Base-by-base conservation (phyloP, 1,140 invertebrate species). In the Drosophila nigrodunni region DNA sequence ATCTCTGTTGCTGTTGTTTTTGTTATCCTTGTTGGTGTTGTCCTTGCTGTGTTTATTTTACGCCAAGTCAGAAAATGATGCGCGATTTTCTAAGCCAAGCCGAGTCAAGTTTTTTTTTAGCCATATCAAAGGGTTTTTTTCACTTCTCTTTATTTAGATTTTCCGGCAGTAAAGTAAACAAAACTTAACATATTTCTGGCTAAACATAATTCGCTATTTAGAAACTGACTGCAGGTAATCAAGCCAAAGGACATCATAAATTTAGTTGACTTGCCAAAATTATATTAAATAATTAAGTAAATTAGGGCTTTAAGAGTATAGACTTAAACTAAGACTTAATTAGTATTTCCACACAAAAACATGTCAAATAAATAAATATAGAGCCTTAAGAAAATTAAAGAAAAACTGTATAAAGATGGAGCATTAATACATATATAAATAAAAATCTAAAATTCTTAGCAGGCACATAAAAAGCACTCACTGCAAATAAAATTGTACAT, bases 61-160 rank as follows among this genome's bases (percentile, higher is more conserved):
- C 67, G 18, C 25, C 15, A 46, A 70, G 59, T 30, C 67, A 49
- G 60, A 49, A 47, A 65, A 71, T 13, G 50, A 55, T 71, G 47
- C 47, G 37, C 43, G 34, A 25, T 7, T 70, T 71, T 52, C 34
- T 6, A 10, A n/a, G 18, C 9, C 9, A 41, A n/a, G n/a, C n/a
- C n/a, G n/a, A n/a, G n/a, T n/a, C n/a, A n/a, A 66, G 37, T 72
- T 65, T 34, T 30, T 34, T 25, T 35, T 21, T 21, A 21, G 18
- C 18, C 70, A 66, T 67, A 60, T 68, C 55, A 74, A 74, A 74
- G 71, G 65, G 65, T 54, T 74, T 69, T 47, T 30, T 4, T 3
- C 25, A 3, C 4, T 25, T 25, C 6, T 41, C 35, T 69, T 68
- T 69, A 35, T 25, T 57, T 57, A 15, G 61, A 62, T 47, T 60